Percentiles rank a stretch among this genome's conserved stretches.
Conservation (phyloP, 2,888 invertebrate genomes). For the Drepana falcataria region DNA sequence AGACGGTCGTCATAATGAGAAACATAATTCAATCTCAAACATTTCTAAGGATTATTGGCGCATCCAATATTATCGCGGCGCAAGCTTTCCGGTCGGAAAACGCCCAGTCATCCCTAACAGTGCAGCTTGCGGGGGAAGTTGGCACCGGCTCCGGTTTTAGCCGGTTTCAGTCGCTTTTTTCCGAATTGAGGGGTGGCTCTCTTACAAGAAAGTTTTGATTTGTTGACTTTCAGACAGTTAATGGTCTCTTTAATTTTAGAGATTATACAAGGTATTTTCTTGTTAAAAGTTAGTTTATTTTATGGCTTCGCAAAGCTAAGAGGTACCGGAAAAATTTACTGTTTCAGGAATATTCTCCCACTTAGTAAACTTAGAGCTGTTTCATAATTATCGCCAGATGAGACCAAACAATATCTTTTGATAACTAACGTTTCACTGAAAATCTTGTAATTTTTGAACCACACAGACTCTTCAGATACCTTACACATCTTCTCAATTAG, state of each 20-base stretch:
- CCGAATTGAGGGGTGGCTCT: slow-evolving; percentile 15
- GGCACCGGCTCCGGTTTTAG: slow-evolving; percentile 43
- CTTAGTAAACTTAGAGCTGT: no score
- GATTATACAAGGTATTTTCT: slow-evolving; percentile 5
- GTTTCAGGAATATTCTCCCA: no score
- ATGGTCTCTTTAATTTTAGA: slow-evolving; percentile 9
- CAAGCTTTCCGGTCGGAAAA: slow-evolving; percentile 31
- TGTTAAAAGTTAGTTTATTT: slow-evolving; percentile 8
- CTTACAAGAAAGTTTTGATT: slow-evolving; percentile 17
- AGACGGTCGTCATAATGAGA: no score
- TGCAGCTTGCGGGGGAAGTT: slow-evolving; percentile 33
- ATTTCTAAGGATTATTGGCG: slow-evolving; percentile 20
- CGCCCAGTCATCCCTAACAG: slow-evolving; percentile 40
- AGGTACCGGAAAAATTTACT: no score
- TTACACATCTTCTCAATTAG: no score
- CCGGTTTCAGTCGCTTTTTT: slow-evolving; percentile 21
- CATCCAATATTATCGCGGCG: slow-evolving; percentile 32
- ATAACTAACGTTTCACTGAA: no score
- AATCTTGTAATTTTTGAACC: no score
- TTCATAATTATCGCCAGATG: no score
- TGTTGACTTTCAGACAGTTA: slow-evolving; percentile 15
- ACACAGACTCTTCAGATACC: no score
- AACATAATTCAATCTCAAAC: no score
- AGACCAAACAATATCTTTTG: no score
- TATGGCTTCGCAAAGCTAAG: not conserved